These are phyloP conservation scores for Phoenicopterus ruber DNA, from an alignment of 2,113 vertebrate genomes.

Conservation along the genomic window DNA sequence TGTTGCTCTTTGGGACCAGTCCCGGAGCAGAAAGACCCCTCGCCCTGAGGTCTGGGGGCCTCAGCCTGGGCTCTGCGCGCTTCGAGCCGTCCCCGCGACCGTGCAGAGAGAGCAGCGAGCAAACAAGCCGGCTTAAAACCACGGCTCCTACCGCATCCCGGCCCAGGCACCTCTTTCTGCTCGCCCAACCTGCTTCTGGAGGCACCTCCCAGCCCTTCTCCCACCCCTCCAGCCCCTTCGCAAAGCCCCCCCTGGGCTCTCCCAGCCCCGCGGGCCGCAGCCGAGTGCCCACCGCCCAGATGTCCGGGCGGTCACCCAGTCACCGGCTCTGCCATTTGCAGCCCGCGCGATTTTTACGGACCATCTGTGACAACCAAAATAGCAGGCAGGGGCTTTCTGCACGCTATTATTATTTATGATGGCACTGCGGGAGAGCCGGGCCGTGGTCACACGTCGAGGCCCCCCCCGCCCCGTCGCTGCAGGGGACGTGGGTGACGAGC, in stretches of 20 bases:
- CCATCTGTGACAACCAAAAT: neutral
- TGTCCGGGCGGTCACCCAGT: accelerated
- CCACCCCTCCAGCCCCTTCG: neutral
- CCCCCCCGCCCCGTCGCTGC: accelerated
- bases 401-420: neutral
- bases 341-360: accelerated
- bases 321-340: neutral
- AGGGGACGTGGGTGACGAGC: neutral
- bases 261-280: neutral
- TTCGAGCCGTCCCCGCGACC: accelerated
- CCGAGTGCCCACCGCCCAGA: neutral
- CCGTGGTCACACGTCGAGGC: neutral
- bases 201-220: neutral
- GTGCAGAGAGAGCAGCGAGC: accelerated
- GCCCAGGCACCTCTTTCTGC: neutral
- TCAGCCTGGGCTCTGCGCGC: neutral
- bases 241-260: neutral
- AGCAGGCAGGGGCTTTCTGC: neutral
- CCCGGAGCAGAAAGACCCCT: neutral
- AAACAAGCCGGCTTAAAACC: neutral
- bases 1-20: neutral
- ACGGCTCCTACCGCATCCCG: neutral
- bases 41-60: neutral
- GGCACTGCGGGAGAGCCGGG: accelerated
- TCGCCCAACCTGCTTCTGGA: neutral